A percentile compares a stretch with the other conserved stretches of the same genome.
Evolutionary conservation across 2,797 vertebrate species (phyloP).

Genomic region (Bufotes viridis): DNA sequence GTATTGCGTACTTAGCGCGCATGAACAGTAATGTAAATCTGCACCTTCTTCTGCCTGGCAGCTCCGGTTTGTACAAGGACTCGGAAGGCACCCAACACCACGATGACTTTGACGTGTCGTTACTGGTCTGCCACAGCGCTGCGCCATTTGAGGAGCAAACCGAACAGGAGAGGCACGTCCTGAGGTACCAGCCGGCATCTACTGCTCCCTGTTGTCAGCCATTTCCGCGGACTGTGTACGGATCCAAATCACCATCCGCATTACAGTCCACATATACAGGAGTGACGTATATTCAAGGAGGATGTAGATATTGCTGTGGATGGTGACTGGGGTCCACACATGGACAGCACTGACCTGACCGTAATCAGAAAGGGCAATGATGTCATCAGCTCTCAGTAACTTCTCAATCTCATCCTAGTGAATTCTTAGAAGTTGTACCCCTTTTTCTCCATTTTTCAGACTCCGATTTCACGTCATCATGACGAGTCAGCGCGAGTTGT

Average conservation of each 20-base stretch:
- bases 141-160: conserved; percentile 94
- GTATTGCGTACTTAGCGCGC: too few relatives aligned
- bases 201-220: neutral
- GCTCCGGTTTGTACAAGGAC: conserved; percentile 91
- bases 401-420: neutral
- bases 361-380: neutral
- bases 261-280: too few relatives aligned
- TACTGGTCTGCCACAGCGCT: conserved; percentile 93
- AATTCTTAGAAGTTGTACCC: neutral
- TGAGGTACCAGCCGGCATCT: conserved; percentile 76
- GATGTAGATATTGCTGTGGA: neutral
- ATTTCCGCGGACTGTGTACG: too few relatives aligned
- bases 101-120: conserved; percentile 95
- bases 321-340: neutral
- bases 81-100: conserved; percentile 92
- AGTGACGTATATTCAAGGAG: neutral
- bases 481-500: conserved; percentile 96
- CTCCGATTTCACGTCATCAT: conserved; percentile 94
- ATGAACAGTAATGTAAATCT: neutral
- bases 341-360: neutral
- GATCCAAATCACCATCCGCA: neutral
- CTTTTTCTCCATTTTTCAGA: conserved; percentile 70
- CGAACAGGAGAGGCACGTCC: conserved; percentile 89
- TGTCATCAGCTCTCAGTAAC: too few relatives aligned
- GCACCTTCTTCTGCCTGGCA: conserved; percentile 54